Conservation (phyloP, 2,888 invertebrate genomes). For the Diarsia dahlii region DNA sequence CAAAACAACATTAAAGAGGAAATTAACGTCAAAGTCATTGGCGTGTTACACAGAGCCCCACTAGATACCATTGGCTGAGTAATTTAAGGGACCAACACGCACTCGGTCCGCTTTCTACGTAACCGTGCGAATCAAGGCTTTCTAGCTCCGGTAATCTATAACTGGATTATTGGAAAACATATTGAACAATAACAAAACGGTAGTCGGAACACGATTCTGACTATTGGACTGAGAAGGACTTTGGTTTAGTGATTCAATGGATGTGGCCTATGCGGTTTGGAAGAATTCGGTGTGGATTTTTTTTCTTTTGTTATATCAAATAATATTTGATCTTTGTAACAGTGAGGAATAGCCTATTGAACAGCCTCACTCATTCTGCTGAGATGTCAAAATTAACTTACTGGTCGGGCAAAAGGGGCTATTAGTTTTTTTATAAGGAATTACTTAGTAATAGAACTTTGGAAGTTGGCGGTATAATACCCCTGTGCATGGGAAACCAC, state of each 20-base stretch:
- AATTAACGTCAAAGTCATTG: constrained; percentile 60
- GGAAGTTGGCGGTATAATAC: too few species aligned
- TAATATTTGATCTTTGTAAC: too few species aligned
- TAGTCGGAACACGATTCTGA: constrained; percentile 84
- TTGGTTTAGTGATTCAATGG: constrained; percentile 65
- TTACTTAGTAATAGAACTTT: too few species aligned
- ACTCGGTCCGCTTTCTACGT: constrained; percentile 75
- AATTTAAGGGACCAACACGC: constrained; percentile 75
- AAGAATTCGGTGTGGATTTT: not conserved
- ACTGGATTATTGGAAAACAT: constrained; percentile 89
- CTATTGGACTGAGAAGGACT: constrained; percentile 71
- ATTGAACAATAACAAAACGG: constrained; percentile 89
- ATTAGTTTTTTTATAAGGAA: too few species aligned
- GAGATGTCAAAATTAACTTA: too few species aligned
- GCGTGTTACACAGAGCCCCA: constrained; percentile 41
- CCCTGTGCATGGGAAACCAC: too few species aligned
- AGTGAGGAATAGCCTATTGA: too few species aligned
- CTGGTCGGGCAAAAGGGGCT: too few species aligned
- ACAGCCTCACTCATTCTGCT: too few species aligned
- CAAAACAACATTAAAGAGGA: constrained; percentile 42
- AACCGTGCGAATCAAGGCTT: constrained; percentile 83
- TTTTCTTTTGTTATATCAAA: too few species aligned
- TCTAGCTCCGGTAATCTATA: constrained; percentile 80
- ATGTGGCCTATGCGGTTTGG: constrained; percentile 56
- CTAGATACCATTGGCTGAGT: constrained; percentile 57